Evolutionary conservation across 2,797 vertebrate genomes (phyloP).

Genomic region (Ctenopoma kingsleyae): DNA sequence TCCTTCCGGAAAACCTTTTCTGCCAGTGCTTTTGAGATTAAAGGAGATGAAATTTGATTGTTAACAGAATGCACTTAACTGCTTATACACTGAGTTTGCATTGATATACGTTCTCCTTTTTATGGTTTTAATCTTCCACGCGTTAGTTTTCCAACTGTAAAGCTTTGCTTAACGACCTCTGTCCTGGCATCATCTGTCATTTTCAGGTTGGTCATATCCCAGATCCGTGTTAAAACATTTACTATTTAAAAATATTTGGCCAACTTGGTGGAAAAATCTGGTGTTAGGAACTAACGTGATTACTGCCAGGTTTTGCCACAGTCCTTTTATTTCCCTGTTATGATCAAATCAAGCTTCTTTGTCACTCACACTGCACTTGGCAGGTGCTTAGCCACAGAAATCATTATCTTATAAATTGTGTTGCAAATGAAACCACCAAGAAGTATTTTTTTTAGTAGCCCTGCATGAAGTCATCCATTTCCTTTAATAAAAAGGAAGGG

Average conservation of each 20-base stretch:
- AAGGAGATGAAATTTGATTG: conserved; percentile 44
- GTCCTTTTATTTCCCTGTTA: conserved; percentile 37
- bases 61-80: conserved; percentile 59
- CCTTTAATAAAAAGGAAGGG: conserved; percentile 78
- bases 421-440: conserved; percentile 72
- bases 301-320: conserved; percentile 35
- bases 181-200: conserved; percentile 14
- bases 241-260: conserved; percentile 27
- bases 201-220: conserved; percentile 21
- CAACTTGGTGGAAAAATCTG: conserved; percentile 33
- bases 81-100: conserved; percentile 36
- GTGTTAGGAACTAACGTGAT: conserved; percentile 31
- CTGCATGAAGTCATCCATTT: conserved; percentile 84
- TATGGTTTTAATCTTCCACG: conserved; percentile 22
- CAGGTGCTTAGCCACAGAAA: conserved; percentile 60
- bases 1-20: conserved; percentile 8
- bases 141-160: conserved; percentile 2
- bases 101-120: conserved; percentile 19
- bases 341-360: conserved; percentile 52
- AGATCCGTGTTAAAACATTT: conserved; percentile 9
- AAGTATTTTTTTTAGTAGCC: conserved; percentile 85
- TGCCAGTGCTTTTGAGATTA: conserved; percentile 35
- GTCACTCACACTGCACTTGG: conserved; percentile 42
- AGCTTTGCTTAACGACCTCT: conserved; percentile 18
- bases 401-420: conserved; percentile 77